phyloP scores from a whole-genome alignment of 2,888 invertebrate species.

The Nebria salina region DNA sequence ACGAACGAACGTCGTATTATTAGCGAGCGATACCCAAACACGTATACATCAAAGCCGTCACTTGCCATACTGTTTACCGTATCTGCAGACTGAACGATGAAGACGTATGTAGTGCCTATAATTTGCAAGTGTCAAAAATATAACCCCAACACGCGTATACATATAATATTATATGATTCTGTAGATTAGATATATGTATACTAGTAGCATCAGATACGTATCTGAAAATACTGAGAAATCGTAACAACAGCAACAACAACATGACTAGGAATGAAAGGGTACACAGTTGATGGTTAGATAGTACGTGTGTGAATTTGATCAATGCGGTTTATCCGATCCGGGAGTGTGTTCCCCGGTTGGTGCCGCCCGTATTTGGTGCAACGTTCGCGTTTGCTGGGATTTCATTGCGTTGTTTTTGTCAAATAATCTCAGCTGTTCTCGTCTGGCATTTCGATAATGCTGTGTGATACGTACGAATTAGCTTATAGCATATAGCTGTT shows the following conservation, averaged over 20 bases:
- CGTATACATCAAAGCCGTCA: background rate
- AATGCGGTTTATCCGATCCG: conserved; percentile 26
- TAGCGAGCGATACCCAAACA: background rate
- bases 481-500: background rate
- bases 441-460: conserved; percentile 19
- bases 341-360: conserved; percentile 1
- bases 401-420: conserved; percentile 38
- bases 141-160: conserved; percentile 26
- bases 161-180: too few relatives aligned
- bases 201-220: background rate
- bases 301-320: conserved; percentile 27
- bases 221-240: background rate
- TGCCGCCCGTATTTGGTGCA: conserved; percentile 26
- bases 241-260: background rate
- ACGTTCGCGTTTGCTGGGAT: background rate
- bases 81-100: background rate
- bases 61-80: background rate
- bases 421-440: conserved; percentile 19
- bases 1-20: background rate
- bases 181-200: background rate
- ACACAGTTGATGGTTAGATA: background rate
- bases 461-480: conserved; percentile 23
- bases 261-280: background rate
- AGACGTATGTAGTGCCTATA: conserved; percentile 17
- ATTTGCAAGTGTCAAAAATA: conserved; percentile 43